These are phyloP conservation scores for Tyto alba DNA, from an alignment of 2,113 vertebrate genomes.

Conservation along the genomic window DNA sequence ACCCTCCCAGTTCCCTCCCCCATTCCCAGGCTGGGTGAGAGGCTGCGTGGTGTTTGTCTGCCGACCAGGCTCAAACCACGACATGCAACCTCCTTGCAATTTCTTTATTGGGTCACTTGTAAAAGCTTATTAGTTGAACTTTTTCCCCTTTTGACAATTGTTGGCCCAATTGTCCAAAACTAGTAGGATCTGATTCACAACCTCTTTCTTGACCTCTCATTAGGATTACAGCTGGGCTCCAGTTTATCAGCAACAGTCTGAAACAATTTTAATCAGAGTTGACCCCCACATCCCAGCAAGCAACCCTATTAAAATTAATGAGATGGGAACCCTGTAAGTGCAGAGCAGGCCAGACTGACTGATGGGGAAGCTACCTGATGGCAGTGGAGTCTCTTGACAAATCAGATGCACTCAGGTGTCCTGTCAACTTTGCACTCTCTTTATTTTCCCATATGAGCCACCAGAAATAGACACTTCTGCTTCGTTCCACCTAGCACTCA, in stretches of 20 bases:
- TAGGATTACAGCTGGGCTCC: conserved; percentile 15
- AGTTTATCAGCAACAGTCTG: conserved; percentile 14
- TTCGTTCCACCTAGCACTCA: conserved; percentile 42
- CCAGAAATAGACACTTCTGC: conserved; percentile 28
- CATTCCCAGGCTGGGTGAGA: no score
- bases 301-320: conserved; percentile 42
- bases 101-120: not conserved
- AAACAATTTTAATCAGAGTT: conserved; percentile 40
- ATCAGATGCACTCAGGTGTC: conserved; percentile 17
- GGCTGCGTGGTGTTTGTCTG: no score
- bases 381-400: conserved; percentile 11
- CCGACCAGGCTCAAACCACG: no score
- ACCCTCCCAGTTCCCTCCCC: no score
- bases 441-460: not conserved
- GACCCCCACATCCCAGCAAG: not conserved
- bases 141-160: not conserved
- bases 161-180: not conserved
- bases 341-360: not conserved
- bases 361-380: conserved; percentile 26
- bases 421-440: conserved; percentile 36
- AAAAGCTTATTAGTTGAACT: not conserved
- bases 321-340: not conserved
- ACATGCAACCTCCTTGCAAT: not conserved
- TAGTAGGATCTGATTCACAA: not conserved
- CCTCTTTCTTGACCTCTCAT: conserved; percentile 28